Base-by-base conservation (phyloP, 2,888 invertebrate genomes). In the Diaprepes abbreviatus region DNA sequence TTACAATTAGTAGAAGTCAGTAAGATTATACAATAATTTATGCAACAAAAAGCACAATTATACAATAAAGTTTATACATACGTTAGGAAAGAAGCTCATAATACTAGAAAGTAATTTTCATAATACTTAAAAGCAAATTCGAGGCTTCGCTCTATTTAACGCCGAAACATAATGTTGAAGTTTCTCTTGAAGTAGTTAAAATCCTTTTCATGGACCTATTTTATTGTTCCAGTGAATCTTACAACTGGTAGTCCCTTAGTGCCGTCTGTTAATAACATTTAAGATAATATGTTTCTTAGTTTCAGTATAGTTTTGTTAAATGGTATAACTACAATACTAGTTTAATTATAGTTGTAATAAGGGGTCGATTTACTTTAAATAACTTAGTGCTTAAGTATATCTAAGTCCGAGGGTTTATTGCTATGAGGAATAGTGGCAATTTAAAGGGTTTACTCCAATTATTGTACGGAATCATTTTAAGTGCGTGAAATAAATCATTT, bases 241-340 rank as follows among this genome's bases (percentile, higher is more conserved):
- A 64, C 33, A 16, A 62, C 45, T 33, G 33, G 10, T 50, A 62
- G 50, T 62, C 38, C 50, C 50, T 36, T 62, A 50, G 48, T 35
- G 35, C 31, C 50, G 45, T 33, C 62, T 62, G 62, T 38, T 59
- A 59, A 59, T 59, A 59, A 43, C 59, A 59, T 48, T 60, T 52
- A 36, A 63, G 63, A 63, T 50, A 50, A 48, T 62, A 62, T 63
- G 63, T 63, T 63, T 63, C 63, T 63, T 63, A 63, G 63, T 54
- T 63, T 50, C 17, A 63, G 52, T 38, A 35, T 48, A 63, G 63
- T 63, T 52, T 54, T 31, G 63, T 40, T 63, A 40, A 63, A 62
- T 48, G 48, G 50, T 62, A 48, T 36, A 35, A 50, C 48, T 48
- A 60, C 60, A 48, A 48, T 40, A 19, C 36, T 33, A 12, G 19